Percentiles rank a stretch among this genome's conserved stretches.
Evolutionary conservation across 2,888 invertebrate species (phyloP).

Genomic region (Horisme vitalbata): DNA sequence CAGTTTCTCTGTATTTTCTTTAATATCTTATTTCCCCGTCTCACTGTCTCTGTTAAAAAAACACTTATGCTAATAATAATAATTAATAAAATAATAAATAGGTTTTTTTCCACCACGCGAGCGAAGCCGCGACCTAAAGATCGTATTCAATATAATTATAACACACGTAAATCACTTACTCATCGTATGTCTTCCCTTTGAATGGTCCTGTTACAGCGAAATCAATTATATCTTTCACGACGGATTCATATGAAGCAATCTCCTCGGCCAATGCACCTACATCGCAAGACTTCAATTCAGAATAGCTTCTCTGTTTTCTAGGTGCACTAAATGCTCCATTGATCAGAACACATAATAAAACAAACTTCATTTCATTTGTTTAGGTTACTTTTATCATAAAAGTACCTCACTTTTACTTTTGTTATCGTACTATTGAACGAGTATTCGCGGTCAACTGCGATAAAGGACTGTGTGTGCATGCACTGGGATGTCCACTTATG

Average conservation of each 20-base stretch:
- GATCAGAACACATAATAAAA: conserved; percentile 16
- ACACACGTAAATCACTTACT: conserved; percentile 66
- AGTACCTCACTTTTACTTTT: conserved; percentile 6
- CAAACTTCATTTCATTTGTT: conserved; percentile 9
- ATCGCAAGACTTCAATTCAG: conserved; percentile 42
- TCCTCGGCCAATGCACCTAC: conserved; percentile 66
- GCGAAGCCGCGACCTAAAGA: too few species aligned
- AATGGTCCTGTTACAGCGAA: conserved; percentile 72
- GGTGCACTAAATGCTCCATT: conserved; percentile 15
- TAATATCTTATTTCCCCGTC: too few species aligned
- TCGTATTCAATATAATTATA: too few species aligned
- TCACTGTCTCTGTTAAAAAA: too few species aligned
- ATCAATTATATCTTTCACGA: conserved; percentile 78
- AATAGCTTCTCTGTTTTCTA: conserved; percentile 18
- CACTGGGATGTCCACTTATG: conserved; percentile 12
- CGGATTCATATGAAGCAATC: conserved; percentile 81
- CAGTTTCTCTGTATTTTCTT: too few species aligned
- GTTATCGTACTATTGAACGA: conserved; percentile 10
- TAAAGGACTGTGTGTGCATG: conserved; percentile 20
- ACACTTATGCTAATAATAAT: too few species aligned
- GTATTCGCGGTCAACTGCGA: conserved; percentile 16
- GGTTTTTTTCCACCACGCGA: too few species aligned
- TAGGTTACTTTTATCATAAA: conserved; percentile 4
- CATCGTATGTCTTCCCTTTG: conserved; percentile 82
- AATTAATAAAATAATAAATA: too few species aligned